Conservation (phyloP, 1,140 invertebrate genomes). For the Eriocheir sinensis region DNA sequence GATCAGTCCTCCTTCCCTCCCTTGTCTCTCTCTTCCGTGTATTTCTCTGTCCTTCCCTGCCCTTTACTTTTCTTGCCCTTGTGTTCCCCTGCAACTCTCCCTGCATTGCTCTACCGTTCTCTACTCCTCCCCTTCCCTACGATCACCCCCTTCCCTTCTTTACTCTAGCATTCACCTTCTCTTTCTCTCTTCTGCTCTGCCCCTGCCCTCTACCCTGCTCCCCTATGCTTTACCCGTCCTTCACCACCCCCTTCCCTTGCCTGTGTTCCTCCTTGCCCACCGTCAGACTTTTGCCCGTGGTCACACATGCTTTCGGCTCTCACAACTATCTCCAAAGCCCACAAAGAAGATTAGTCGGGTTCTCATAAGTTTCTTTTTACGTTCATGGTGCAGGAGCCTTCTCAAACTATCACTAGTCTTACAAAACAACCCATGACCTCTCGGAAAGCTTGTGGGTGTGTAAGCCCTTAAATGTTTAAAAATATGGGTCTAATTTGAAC, state of each 20-base stretch:
- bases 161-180: not conserved
- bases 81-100: not conserved
- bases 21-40: not conserved
- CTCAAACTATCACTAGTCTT: no score
- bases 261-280: not conserved
- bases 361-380: no score
- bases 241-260: not conserved
- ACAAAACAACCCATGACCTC: not conserved
- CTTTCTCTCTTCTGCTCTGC: not conserved
- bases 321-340: no score
- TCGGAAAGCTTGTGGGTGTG: not conserved
- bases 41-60: not conserved
- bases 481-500: not conserved
- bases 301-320: no score
- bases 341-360: no score
- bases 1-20: not conserved
- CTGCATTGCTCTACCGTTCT: not conserved
- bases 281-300: not conserved
- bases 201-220: not conserved
- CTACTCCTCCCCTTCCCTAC: not conserved
- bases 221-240: not conserved
- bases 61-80: not conserved
- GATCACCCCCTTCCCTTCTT: not conserved
- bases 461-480: no score
- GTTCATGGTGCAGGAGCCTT: no score